These are phyloP conservation scores for Xestia sexstrigata DNA, from an alignment of 2,888 invertebrate genomes.

Conservation along the genomic window DNA sequence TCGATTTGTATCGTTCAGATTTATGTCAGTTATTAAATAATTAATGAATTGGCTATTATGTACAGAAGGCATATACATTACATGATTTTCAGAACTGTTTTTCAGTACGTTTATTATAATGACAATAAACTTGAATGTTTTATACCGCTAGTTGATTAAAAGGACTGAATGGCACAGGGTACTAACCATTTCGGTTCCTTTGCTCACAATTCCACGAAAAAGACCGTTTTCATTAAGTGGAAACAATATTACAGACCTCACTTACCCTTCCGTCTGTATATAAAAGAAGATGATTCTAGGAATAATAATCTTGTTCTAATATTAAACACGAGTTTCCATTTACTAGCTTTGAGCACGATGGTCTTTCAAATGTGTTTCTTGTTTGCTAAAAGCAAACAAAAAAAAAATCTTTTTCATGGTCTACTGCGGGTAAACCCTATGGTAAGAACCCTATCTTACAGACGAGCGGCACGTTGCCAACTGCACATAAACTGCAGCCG, in stretches of 20 bases:
- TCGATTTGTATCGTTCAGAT: conserved; percentile 29
- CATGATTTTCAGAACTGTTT: not conserved
- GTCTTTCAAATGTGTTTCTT: not conserved
- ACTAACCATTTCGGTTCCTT: not conserved
- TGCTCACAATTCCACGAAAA: not conserved
- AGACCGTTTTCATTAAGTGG: not conserved
- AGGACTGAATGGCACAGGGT: not conserved
- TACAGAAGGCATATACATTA: conserved; percentile 25
- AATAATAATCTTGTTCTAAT: not conserved
- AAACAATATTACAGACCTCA: not conserved
- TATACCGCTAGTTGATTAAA: not conserved
- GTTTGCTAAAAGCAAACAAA: too few species aligned
- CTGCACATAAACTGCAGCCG: too few species aligned
- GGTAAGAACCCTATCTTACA: too few species aligned
- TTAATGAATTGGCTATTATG: conserved; percentile 47
- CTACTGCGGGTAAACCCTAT: too few species aligned
- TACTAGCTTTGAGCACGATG: not conserved
- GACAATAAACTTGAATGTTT: not conserved
- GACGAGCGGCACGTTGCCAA: too few species aligned
- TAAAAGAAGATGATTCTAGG: not conserved
- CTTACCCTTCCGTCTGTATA: not conserved
- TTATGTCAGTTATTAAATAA: conserved; percentile 46
- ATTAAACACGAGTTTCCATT: not conserved
- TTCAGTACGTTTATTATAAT: not conserved
- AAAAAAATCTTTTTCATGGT: not conserved